Percentiles rank a stretch among this genome's conserved stretches.
These are phyloP conservation scores for Lepidurus packardi DNA, from an alignment of 1,140 invertebrate genomes.

Conservation along the genomic window DNA sequence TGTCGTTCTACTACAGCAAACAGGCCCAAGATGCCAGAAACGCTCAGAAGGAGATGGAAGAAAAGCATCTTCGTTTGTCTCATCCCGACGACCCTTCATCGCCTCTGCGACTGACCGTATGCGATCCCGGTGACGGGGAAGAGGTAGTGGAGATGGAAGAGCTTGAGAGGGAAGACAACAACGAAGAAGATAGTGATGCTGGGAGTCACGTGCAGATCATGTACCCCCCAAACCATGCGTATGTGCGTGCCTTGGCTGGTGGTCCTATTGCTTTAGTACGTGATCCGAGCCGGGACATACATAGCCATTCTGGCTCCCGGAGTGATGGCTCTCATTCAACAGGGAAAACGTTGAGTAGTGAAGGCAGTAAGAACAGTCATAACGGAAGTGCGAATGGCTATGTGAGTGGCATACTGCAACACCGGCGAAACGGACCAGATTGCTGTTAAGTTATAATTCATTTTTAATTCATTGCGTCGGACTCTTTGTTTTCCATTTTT, in stretches of 20 bases:
- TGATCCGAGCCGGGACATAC: conserved; percentile 35
- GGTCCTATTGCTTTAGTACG: conserved; percentile 36
- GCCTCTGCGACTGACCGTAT: conserved; percentile 35
- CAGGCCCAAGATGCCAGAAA: conserved; percentile 53
- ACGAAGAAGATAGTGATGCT: conserved; percentile 39
- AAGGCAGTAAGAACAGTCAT: conserved; percentile 48
- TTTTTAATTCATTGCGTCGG: not conserved
- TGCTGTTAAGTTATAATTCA: not conserved
- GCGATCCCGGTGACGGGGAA: conserved; percentile 21
- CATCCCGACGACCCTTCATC: conserved; percentile 37
- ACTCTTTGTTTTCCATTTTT: not conserved
- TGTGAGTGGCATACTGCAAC: conserved; percentile 40
- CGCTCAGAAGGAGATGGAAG: conserved; percentile 35
- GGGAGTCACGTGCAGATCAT: conserved; percentile 30
- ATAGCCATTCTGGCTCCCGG: conserved; percentile 38
- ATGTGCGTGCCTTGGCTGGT: conserved; percentile 32
- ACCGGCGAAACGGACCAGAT: conserved; percentile 42
- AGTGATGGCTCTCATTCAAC: conserved; percentile 39
- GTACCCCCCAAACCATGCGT: conserved; percentile 32
- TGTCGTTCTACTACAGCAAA: conserved; percentile 72
- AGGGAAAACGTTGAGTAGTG: conserved; percentile 41
- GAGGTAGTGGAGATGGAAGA: conserved; percentile 31
- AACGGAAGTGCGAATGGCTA: conserved; percentile 47
- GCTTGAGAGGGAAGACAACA: conserved; percentile 29
- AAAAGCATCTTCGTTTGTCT: conserved; percentile 32